Conservation (phyloP, 2,888 invertebrate genomes). For the Xylota sylvarum region DNA sequence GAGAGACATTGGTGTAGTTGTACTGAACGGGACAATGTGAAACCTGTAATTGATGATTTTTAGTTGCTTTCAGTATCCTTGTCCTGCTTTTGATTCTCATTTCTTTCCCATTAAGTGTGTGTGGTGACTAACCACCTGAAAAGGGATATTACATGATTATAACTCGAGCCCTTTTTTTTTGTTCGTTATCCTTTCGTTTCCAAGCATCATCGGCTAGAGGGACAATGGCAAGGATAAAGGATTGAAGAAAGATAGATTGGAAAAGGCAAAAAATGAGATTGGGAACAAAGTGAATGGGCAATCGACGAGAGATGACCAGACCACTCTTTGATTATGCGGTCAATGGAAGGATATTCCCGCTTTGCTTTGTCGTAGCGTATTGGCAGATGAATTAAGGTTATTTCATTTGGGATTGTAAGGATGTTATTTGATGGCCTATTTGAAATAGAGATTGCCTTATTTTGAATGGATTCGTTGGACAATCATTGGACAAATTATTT, state of each 20-base stretch:
- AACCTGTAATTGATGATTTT: constrained; percentile 73
- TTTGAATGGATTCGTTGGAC: neutral
- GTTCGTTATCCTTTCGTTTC: constrained; percentile 54
- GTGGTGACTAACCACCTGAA: constrained; percentile 68
- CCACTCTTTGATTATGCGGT: constrained; percentile 58
- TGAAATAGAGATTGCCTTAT: neutral
- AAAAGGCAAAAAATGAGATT: constrained; percentile 14
- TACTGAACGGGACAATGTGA: constrained; percentile 53
- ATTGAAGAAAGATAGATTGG: constrained; percentile 28
- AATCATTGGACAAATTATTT: neutral
- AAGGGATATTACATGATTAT: constrained; percentile 73
- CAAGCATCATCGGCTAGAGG: constrained; percentile 9
- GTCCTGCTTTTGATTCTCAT: constrained; percentile 19
- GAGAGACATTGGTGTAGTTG: constrained; percentile 10
- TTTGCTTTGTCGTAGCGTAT: constrained; percentile 33
- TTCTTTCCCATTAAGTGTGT: constrained; percentile 56
- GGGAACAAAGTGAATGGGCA: constrained; percentile 45
- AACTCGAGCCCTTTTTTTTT: constrained; percentile 42
- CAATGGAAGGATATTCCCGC: constrained; percentile 40
- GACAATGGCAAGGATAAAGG: constrained; percentile 61
- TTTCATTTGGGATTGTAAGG: constrained; percentile 17
- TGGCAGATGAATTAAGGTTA: constrained; percentile 32
- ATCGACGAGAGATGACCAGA: constrained; percentile 56
- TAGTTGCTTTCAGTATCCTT: constrained; percentile 26
- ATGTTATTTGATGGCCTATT: constrained; percentile 14